phyloP scores from a whole-genome alignment of 2,797 vertebrate genomes.

The Hydrophis major region DNA sequence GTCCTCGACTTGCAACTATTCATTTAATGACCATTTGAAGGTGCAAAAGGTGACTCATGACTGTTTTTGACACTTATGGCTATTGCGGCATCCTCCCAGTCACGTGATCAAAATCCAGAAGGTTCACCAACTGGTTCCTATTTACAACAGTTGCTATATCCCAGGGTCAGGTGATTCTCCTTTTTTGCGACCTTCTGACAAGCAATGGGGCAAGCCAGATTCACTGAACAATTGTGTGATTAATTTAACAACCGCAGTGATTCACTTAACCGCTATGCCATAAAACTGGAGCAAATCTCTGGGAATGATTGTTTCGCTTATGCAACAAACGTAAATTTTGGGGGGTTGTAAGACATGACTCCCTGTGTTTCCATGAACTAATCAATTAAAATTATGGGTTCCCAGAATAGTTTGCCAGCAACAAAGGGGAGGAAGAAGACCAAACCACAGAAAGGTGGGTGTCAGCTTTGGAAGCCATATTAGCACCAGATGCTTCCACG shows the following conservation, averaged over 20 bases:
- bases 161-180: no score
- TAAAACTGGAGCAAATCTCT: background rate
- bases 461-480: no score
- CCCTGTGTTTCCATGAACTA: background rate
- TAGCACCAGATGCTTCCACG: no score
- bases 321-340: background rate
- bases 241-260: background rate
- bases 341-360: background rate
- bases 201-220: background rate
- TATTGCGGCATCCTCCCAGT: no score
- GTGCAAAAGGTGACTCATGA: background rate
- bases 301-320: background rate
- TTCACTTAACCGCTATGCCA: background rate
- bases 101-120: no score
- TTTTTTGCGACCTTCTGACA: background rate
- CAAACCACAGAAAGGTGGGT: background rate
- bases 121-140: no score
- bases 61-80: background rate
- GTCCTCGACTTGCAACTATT: no score
- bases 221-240: background rate
- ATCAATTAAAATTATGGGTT: background rate
- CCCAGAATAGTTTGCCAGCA: background rate
- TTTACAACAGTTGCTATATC: no score
- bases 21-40: background rate
- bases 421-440: background rate